Evolutionary conservation across 2,113 vertebrate species (phyloP).

Genomic region (Protobothrops flavoviridis): DNA sequence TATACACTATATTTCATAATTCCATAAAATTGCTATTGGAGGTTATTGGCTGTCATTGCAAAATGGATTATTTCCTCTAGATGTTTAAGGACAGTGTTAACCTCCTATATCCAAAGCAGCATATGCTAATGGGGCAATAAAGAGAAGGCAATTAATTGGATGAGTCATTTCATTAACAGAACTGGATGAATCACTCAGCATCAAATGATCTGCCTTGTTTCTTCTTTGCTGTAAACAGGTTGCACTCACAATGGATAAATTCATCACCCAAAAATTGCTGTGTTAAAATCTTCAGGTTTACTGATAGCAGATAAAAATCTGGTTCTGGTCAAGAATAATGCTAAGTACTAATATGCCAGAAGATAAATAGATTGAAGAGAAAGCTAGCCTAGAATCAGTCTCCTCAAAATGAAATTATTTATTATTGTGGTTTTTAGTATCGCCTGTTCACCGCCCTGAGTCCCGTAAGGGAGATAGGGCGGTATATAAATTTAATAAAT

Average conservation of each 20-base stretch:
- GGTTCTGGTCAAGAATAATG: not conserved
- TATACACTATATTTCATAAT: not conserved
- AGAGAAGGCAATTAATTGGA: conserved; percentile 3
- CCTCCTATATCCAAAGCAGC: conserved; percentile 2
- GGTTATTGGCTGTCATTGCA: not conserved
- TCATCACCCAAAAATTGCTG: not conserved
- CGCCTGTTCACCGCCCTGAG: no score
- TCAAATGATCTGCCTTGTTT: conserved; percentile 16
- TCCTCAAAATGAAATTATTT: not conserved
- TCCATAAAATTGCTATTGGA: not conserved
- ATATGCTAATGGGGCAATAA: conserved; percentile 4
- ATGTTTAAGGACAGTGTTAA: conserved; percentile 3
- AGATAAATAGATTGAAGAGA: not conserved
- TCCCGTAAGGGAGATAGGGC: no score
- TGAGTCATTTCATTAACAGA: conserved; percentile 17
- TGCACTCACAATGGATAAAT: not conserved
- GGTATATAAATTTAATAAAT: no score
- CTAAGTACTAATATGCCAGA: not conserved
- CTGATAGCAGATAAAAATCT: not conserved
- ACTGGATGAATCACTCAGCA: conserved; percentile 8
- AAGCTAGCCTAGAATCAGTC: no score
- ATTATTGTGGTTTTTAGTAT: no score
- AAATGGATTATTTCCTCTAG: conserved; percentile 5
- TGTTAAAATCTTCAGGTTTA: not conserved
- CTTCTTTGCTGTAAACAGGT: not conserved